Conservation (phyloP, 2,888 invertebrate species). For the Biston stratarius region DNA sequence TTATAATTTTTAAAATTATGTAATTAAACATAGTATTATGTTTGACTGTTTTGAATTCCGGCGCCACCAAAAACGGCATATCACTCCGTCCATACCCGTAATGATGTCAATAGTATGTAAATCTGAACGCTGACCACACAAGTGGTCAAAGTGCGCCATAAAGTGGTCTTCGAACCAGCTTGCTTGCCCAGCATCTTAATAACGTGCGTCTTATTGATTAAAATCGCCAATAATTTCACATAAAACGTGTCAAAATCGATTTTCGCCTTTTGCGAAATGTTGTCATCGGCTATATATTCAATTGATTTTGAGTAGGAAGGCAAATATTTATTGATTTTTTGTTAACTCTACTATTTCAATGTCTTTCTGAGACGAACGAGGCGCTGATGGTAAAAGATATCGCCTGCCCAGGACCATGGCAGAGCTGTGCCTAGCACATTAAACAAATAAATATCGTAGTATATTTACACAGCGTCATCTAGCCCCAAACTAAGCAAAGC, state of each 20-base stretch:
- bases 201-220: constrained; percentile 38
- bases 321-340: background rate
- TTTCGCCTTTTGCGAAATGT: constrained; percentile 14
- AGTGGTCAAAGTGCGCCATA: constrained; percentile 31
- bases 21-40: background rate
- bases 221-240: constrained; percentile 35
- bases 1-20: too few relatives aligned
- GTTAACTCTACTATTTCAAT: background rate
- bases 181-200: constrained; percentile 38
- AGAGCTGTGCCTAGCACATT: too few relatives aligned
- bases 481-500: too few relatives aligned
- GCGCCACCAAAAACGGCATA: constrained; percentile 10
- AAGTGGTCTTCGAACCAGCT: constrained; percentile 4
- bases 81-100: constrained; percentile 19
- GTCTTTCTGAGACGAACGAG: background rate
- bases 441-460: too few relatives aligned
- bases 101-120: constrained; percentile 41
- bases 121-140: constrained; percentile 47
- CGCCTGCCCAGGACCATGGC: too few relatives aligned
- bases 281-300: background rate
- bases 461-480: too few relatives aligned
- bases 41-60: constrained; percentile 3
- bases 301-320: constrained; percentile 1
- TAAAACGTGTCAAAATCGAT: constrained; percentile 22
- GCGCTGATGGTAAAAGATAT: too few relatives aligned